These are phyloP conservation scores for Macaria liturata DNA, from an alignment of 2,888 invertebrate genomes.

Conservation along the genomic window DNA sequence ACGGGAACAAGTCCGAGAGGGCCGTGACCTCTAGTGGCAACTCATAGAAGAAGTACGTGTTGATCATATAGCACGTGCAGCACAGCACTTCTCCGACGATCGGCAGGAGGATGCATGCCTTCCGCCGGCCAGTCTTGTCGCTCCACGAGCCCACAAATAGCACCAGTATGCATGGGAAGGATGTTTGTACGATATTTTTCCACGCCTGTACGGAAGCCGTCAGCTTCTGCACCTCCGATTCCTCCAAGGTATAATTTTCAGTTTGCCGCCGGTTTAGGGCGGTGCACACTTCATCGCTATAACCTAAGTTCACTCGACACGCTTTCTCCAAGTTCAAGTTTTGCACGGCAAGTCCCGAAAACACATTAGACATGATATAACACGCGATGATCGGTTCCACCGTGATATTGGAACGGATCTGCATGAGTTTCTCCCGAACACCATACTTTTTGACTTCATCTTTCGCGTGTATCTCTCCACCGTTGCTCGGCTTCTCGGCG, in stretches of 20 bases:
- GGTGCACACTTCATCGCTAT: slow-evolving; percentile 88
- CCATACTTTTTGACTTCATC: slow-evolving; percentile 59
- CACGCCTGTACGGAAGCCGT: slow-evolving; percentile 83
- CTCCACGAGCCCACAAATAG: slow-evolving; percentile 86
- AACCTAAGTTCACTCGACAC: slow-evolving; percentile 91
- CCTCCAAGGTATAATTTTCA: slow-evolving; percentile 86
- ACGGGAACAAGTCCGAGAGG: slow-evolving; percentile 81
- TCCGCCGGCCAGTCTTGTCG: slow-evolving; percentile 82
- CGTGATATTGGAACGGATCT: slow-evolving; percentile 84
- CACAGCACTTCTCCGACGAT: slow-evolving; percentile 81
- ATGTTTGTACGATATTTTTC: slow-evolving; percentile 82
- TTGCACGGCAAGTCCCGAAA: slow-evolving; percentile 90
- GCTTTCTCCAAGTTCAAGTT: slow-evolving; percentile 94
- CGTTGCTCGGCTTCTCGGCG: slow-evolving; percentile 60
- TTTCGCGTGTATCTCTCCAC: slow-evolving; percentile 52
- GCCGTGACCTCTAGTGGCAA: slow-evolving; percentile 82
- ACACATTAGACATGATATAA: slow-evolving; percentile 87
- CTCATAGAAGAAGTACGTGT: slow-evolving; percentile 83
- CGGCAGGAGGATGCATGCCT: slow-evolving; percentile 83
- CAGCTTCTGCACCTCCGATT: slow-evolving; percentile 84
- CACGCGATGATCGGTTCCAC: slow-evolving; percentile 87
- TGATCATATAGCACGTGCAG: slow-evolving; percentile 77
- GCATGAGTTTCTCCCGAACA: slow-evolving; percentile 71
- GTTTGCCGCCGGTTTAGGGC: slow-evolving; percentile 89
- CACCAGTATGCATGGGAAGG: slow-evolving; percentile 81